phyloP scores from a whole-genome alignment of 2,888 invertebrate species.

The Lasioglossum marginatum region DNA sequence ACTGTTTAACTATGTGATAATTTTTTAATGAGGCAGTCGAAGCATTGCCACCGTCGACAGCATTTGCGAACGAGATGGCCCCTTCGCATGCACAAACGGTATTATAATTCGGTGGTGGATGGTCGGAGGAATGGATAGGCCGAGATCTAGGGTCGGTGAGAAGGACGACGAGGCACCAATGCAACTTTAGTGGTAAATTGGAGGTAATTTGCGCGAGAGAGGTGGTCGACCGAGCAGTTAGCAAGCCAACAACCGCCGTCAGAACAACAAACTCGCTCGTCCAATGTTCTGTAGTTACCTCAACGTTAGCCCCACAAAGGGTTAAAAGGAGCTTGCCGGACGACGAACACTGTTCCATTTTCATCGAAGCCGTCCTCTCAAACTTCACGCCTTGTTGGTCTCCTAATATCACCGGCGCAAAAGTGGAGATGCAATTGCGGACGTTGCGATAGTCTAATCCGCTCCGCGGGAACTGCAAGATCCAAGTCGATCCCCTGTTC shows the following conservation, averaged over 20 bases:
- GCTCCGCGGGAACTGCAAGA: not conserved
- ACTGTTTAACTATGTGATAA: no score
- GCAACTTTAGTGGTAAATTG: constrained; percentile 78
- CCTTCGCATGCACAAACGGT: constrained; percentile 5
- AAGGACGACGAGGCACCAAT: constrained; percentile 66
- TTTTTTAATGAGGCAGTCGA: no score
- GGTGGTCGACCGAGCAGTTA: constrained; percentile 74
- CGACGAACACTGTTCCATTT: constrained; percentile 56
- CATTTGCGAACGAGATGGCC: not conserved
- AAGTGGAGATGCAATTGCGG: constrained; percentile 27
- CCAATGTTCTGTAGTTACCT: constrained; percentile 68
- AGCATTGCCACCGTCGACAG: no score
- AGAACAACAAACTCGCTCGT: constrained; percentile 72
- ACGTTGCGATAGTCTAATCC: not conserved
- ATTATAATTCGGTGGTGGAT: constrained; percentile 41
- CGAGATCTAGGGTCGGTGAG: constrained; percentile 47
- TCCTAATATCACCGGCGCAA: constrained; percentile 29
- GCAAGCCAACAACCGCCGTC: constrained; percentile 74
- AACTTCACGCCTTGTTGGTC: constrained; percentile 52
- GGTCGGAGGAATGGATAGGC: constrained; percentile 48
- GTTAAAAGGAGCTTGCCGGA: constrained; percentile 65
- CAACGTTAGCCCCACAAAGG: constrained; percentile 67
- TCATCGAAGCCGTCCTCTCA: constrained; percentile 57
- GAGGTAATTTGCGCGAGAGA: constrained; percentile 77
- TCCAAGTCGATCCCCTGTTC: not conserved